A percentile compares a stretch with the other conserved stretches of the same genome.
These are phyloP conservation scores for Iphiclides podalirius DNA, from an alignment of 2,888 invertebrate species.

Conservation along the genomic window DNA sequence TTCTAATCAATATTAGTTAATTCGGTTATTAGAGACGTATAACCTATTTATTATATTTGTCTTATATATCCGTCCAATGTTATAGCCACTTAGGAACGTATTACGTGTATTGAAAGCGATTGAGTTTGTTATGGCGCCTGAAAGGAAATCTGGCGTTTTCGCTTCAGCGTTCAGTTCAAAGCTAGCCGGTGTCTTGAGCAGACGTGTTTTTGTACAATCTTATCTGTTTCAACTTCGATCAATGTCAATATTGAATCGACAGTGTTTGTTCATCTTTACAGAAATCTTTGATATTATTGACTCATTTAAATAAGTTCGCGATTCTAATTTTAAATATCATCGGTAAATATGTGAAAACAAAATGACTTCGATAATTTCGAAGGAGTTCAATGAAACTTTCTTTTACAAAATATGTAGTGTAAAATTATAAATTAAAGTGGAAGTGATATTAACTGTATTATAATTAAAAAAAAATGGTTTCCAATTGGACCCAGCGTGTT, in stretches of 20 bases:
- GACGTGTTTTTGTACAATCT: constrained; percentile 9
- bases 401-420: constrained; percentile 6
- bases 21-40: too few relatives aligned
- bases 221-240: constrained; percentile 11
- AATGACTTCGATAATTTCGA: not conserved
- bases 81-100: not conserved
- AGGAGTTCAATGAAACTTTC: not conserved
- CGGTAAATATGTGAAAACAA: constrained; percentile 13
- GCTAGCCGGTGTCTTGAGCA: not conserved
- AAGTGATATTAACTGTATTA: not conserved
- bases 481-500: constrained; percentile 34
- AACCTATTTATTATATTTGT: too few relatives aligned
- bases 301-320: too few relatives aligned
- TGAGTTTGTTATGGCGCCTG: constrained; percentile 11
- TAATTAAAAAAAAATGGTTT: constrained; percentile 35
- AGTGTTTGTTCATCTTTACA: not conserved
- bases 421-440: not conserved
- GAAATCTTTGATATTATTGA: not conserved
- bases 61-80: not conserved
- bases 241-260: not conserved
- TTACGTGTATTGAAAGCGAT: constrained; percentile 10
- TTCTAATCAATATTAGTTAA: too few relatives aligned
- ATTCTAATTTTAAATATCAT: not conserved
- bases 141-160: constrained; percentile 3
- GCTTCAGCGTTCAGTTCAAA: constrained; percentile 16